These are phyloP conservation scores for Pseudomugil tenellus DNA, from an alignment of 2,797 vertebrate genomes.

Conservation along the genomic window DNA sequence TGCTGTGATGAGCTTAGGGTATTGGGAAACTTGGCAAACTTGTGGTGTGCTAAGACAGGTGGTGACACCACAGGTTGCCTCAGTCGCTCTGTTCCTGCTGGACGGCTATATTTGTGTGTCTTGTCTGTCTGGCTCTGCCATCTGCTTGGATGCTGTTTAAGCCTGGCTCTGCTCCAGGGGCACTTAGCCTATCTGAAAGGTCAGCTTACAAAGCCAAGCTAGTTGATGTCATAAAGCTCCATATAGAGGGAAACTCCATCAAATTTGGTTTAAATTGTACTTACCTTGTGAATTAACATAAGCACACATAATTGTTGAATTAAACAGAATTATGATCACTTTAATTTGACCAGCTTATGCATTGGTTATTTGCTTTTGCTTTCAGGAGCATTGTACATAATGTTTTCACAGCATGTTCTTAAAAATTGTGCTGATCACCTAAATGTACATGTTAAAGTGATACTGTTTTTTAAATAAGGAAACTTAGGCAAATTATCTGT, in stretches of 20 bases:
- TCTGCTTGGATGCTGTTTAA: conserved; percentile 65
- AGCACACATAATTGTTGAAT: not conserved
- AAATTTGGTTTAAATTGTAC: not conserved
- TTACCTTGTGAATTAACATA: not conserved
- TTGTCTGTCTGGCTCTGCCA: conserved; percentile 66
- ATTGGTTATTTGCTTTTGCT: not conserved
- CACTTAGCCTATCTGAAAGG: conserved; percentile 69
- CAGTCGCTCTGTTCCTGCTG: conserved; percentile 56
- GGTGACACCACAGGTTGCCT: conserved; percentile 73
- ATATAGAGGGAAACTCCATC: not conserved
- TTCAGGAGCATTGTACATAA: not conserved
- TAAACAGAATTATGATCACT: not conserved
- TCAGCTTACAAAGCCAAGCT: conserved; percentile 43
- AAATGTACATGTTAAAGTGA: not conserved
- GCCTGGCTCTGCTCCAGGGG: conserved; percentile 61
- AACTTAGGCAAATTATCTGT: not conserved
- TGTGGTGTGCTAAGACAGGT: conserved; percentile 76
- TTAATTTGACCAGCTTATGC: not conserved
- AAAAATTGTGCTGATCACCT: not conserved
- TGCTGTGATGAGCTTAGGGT: conserved; percentile 53
- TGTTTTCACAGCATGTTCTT: not conserved
- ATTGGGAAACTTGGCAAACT: conserved; percentile 70
- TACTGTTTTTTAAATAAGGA: not conserved
- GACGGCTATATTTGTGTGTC: conserved; percentile 60
- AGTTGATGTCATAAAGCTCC: not conserved